phyloP scores from a whole-genome alignment of 2,888 invertebrate species.

The Auanema sp. region DNA sequence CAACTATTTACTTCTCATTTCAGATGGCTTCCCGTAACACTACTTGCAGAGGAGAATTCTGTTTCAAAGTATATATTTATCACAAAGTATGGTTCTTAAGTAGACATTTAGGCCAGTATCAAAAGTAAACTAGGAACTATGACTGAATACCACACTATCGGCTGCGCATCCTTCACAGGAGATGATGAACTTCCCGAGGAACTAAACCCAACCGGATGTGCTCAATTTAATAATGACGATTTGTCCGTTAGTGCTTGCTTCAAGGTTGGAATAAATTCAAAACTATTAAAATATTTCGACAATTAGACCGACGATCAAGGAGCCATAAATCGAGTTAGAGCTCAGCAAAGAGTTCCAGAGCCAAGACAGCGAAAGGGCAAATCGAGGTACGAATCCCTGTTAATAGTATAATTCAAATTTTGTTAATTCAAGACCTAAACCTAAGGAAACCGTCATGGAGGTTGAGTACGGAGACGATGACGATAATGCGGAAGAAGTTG shows the following conservation, averaged over 20 bases:
- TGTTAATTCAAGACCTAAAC: not conserved
- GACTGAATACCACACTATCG: constrained; percentile 46
- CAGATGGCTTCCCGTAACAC: constrained; percentile 34
- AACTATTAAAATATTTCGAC: not conserved
- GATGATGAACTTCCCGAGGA: constrained; percentile 56
- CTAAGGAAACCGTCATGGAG: constrained; percentile 21
- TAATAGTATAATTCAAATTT: constrained; percentile 1
- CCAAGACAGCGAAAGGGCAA: not conserved
- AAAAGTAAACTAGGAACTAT: constrained; percentile 51
- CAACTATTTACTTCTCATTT: constrained; percentile 8
- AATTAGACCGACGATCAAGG: constrained; percentile 49
- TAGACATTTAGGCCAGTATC: constrained; percentile 32
- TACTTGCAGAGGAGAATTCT: constrained; percentile 49
- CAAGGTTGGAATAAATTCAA: constrained; percentile 25
- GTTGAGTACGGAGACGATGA: constrained; percentile 39
- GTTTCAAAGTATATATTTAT: constrained; percentile 35
- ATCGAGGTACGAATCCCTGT: not conserved
- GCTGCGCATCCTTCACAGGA: constrained; percentile 55
- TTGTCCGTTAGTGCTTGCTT: constrained; percentile 53
- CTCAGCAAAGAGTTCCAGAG: constrained; percentile 38
- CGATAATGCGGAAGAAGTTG: constrained; percentile 29
- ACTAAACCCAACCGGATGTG: constrained; percentile 58
- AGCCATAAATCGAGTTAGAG: constrained; percentile 51
- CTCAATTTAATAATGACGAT: constrained; percentile 51
- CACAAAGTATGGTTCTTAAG: not conserved